A percentile compares a stretch with the other conserved stretches of the same genome.
Evolutionary conservation across 2,888 invertebrate species (phyloP).

Genomic region (Gerosis bhagava): DNA sequence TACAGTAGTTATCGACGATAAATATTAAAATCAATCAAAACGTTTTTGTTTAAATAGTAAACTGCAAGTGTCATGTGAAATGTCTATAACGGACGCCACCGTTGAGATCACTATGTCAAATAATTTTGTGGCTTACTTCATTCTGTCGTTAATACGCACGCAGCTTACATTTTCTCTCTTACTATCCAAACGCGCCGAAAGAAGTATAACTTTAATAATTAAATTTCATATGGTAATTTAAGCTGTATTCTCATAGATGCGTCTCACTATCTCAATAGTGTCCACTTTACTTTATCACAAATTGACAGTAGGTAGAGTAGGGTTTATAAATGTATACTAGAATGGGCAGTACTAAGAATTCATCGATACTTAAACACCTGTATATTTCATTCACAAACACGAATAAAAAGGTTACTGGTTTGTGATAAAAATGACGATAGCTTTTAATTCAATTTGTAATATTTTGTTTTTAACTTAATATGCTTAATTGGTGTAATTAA

Average conservation of each 20-base stretch:
- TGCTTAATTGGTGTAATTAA: neutral
- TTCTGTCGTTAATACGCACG: too few relatives aligned
- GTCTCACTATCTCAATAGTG: constrained; percentile 20
- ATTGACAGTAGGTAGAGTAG: constrained; percentile 16
- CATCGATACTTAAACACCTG: neutral
- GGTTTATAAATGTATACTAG: constrained; percentile 10
- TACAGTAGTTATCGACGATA: too few relatives aligned
- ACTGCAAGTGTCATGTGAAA: too few relatives aligned
- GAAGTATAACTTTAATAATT: too few relatives aligned
- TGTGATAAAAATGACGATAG: neutral
- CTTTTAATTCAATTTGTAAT: constrained; percentile 5
- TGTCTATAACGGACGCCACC: too few relatives aligned
- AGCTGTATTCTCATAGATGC: constrained; percentile 9
- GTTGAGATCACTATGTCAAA: too few relatives aligned
- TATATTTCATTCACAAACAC: constrained; percentile 1
- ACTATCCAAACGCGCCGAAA: too few relatives aligned
- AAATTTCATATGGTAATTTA: constrained; percentile 37
- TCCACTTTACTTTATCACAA: constrained; percentile 26
- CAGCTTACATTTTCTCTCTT: too few relatives aligned
- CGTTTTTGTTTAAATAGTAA: too few relatives aligned
- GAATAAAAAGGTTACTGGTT: neutral
- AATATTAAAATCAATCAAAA: too few relatives aligned
- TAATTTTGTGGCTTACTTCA: too few relatives aligned
- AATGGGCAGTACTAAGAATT: constrained; percentile 1
- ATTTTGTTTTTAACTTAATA: constrained; percentile 1